phyloP scores from a whole-genome alignment of 2,797 vertebrate species.

The Tinamus major region DNA sequence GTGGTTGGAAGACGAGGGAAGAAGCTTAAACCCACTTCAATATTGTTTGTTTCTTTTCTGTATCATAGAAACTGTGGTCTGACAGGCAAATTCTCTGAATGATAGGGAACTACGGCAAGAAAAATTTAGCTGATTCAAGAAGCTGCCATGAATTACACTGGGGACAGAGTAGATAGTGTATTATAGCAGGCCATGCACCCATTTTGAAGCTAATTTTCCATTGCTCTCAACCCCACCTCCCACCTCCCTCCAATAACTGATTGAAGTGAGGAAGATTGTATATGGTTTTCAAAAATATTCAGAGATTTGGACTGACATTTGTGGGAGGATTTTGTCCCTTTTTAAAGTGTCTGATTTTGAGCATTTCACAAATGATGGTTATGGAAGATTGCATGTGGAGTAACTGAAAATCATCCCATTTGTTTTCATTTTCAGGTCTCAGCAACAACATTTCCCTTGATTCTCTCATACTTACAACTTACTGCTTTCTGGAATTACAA shows the following conservation, averaged over 20 bases:
- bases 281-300: neutral
- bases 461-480: neutral
- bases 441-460: neutral
- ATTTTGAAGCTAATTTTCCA: neutral
- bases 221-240: neutral
- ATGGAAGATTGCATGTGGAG: neutral
- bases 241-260: neutral
- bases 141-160: neutral
- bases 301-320: neutral
- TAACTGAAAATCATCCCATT: conserved; percentile 16
- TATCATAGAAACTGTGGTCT: neutral
- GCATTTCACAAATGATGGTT: neutral
- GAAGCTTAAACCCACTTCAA: neutral
- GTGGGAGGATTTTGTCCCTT: neutral
- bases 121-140: neutral
- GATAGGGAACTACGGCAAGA: neutral
- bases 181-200: neutral
- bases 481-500: neutral
- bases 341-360: neutral
- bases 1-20: neutral
- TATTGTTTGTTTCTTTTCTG: neutral
- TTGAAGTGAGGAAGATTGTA: neutral
- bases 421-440: conserved; percentile 35
- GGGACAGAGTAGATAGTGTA: neutral
- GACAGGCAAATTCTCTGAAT: neutral